phyloP scores from a whole-genome alignment of 2,888 invertebrate species.

The Drosophila anomalata region DNA sequence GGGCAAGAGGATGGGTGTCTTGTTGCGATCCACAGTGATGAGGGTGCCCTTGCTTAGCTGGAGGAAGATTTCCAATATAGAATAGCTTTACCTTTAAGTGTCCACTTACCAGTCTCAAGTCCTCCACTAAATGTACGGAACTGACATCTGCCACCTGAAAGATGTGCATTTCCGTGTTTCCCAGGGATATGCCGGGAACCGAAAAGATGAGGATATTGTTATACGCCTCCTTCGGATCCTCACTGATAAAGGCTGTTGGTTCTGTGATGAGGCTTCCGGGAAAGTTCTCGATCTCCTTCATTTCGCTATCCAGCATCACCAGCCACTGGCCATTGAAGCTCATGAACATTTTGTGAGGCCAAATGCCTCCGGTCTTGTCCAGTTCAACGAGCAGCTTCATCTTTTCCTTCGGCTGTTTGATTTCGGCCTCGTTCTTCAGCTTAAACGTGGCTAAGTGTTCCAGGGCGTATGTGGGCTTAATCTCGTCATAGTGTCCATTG shows the following conservation, averaged over 20 bases:
- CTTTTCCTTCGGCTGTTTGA: slow-evolving; percentile 94
- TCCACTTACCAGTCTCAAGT: slow-evolving; percentile 85
- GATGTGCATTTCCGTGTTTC: slow-evolving; percentile 97
- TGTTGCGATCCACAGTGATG: slow-evolving; percentile 84
- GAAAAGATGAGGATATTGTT: slow-evolving; percentile 99
- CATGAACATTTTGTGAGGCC: slow-evolving; percentile 98
- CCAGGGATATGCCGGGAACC: slow-evolving; percentile 89
- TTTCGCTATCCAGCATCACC: slow-evolving; percentile 96
- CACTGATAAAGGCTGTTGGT: slow-evolving; percentile 97
- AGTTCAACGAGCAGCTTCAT: slow-evolving; percentile 95
- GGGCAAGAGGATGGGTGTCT: slow-evolving; percentile 68
- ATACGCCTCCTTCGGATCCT: slow-evolving; percentile 97
- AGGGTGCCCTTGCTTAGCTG: slow-evolving; percentile 87
- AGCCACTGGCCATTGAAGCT: slow-evolving; percentile 94
- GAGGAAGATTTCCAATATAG: slow-evolving; percentile 44
- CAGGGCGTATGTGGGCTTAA: slow-evolving; percentile 92
- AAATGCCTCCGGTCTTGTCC: slow-evolving; percentile 97
- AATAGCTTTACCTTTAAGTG: no score
- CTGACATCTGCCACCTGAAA: slow-evolving; percentile 93
- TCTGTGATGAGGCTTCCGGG: slow-evolving; percentile 96
- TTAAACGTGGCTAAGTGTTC: slow-evolving; percentile 99
- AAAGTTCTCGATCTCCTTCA: slow-evolving; percentile 98
- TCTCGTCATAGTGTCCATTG: slow-evolving; percentile 47
- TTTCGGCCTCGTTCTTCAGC: slow-evolving; percentile 94
- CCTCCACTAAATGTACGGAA: slow-evolving; percentile 92